A percentile compares a stretch with the other conserved stretches of the same genome.
These are phyloP conservation scores for Cyaniris semiargus DNA, from an alignment of 2,888 invertebrate genomes.

Conservation along the genomic window DNA sequence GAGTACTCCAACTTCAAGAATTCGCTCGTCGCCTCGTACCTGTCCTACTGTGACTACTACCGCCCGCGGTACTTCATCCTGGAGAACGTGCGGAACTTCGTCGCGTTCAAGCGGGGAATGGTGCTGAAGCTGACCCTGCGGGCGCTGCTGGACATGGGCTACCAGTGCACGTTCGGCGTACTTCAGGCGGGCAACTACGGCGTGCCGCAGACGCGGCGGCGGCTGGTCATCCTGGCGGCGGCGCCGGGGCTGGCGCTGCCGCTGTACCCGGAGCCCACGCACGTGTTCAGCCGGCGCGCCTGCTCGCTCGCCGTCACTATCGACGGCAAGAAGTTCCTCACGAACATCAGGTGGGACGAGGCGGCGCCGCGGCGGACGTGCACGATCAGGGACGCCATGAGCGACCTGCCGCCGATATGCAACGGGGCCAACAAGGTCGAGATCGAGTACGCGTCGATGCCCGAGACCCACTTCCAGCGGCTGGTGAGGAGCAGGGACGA, in stretches of 20 bases:
- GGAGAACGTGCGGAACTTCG: conserved; percentile 93
- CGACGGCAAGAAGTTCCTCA: conserved; percentile 71
- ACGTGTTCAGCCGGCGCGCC: conserved; percentile 86
- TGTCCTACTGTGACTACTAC: conserved; percentile 92
- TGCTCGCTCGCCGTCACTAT: conserved; percentile 78
- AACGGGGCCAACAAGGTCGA: conserved; percentile 86
- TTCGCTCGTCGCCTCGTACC: conserved; percentile 89
- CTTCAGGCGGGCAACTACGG: conserved; percentile 93
- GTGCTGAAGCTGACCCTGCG: conserved; percentile 89
- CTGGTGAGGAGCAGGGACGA: conserved; percentile 82
- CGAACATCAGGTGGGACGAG: conserved; percentile 82
- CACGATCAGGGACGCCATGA: conserved; percentile 90
- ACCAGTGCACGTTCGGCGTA: conserved; percentile 93
- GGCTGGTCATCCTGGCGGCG: conserved; percentile 89
- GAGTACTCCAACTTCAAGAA: conserved; percentile 93
- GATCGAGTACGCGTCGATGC: conserved; percentile 85
- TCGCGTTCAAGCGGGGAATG: conserved; percentile 89
- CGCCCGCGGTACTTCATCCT: conserved; percentile 90
- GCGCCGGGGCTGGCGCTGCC: conserved; percentile 89
- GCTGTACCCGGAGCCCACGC: conserved; percentile 87
- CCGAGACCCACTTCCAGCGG: conserved; percentile 88
- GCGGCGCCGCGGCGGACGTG: conserved; percentile 89
- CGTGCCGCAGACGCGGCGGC: conserved; percentile 88
- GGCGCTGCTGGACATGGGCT: conserved; percentile 90
- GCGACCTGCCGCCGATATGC: conserved; percentile 87